Base-by-base conservation (phyloP, 1,140 invertebrate species). In the Euglossa dilemma region DNA sequence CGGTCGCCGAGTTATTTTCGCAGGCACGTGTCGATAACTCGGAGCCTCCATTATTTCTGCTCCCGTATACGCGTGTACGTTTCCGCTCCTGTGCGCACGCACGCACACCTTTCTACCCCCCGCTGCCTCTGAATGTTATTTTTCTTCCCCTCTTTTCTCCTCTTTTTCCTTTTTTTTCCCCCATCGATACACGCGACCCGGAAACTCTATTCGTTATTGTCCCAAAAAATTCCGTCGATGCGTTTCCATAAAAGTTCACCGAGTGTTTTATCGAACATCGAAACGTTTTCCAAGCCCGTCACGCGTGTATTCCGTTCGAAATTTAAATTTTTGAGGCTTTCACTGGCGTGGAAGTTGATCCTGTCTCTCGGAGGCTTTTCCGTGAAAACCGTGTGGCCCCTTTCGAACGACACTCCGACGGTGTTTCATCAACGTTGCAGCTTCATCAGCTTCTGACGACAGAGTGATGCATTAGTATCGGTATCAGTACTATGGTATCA, bases 231-330 rank as follows among this genome's bases (percentile, higher is more conserved):
- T 45, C 12, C 43, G 45, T 43, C 47, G 77, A 72, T 28, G 77
- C 56, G 69, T 45, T 20, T 50, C 36, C 45, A 52, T 80, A 72
- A 80, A 80, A 61, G 71, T 80, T 72, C 25, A 28, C 36, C 77
- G 77, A 18, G 52, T 43, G 54, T 57, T 59, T 76, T 47, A 43
- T 45, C 23, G 54, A 77, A 82, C 80, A 77, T 50, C 18, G 61
- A 52, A 69, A 67, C n/a, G 28, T 63, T 69, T 25, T 18, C 73
- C 28, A 12, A 47, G 6, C 14, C 20, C 16, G n/a, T 36, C 14
- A 7, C 9, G 6, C 66, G 23, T 12, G 50, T 43, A 61, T 45
- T 59, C 36, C 5, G 18, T 16, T 61, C 14, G 28, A 77, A 43
- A 52, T 77, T 36, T 43, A 50, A 69, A 47, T 25, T 50, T 50